Evolutionary conservation across 2,797 vertebrate species (phyloP).

Genomic region (Onychomys arenicola): DNA sequence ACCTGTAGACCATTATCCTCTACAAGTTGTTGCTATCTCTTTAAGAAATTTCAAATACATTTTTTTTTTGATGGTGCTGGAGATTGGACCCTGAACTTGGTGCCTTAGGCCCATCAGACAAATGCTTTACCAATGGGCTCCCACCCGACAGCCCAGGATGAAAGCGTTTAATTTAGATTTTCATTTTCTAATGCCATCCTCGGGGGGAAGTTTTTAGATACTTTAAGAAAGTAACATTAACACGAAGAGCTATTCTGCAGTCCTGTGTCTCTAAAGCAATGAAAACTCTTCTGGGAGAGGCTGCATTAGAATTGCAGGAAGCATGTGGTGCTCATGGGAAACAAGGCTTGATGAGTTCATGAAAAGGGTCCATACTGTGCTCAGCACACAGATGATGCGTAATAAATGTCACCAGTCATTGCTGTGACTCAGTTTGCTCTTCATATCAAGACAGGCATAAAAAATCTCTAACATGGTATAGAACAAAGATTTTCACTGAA

Average conservation of each 20-base stretch:
- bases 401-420: not conserved
- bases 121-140: not conserved
- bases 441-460: not conserved
- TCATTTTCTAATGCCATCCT: not conserved
- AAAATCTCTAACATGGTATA: not conserved
- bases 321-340: not conserved
- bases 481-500: not conserved
- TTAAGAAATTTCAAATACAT: not conserved
- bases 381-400: not conserved
- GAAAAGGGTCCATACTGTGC: not conserved
- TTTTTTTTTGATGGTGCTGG: not conserved
- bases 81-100: not conserved
- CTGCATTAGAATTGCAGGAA: not conserved
- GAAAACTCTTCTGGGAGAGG: not conserved
- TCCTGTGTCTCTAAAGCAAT: not conserved
- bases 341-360: not conserved
- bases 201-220: not conserved
- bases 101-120: not conserved
- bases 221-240: conserved; percentile 39
- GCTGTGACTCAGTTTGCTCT: not conserved
- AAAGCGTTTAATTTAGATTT: conserved; percentile 48
- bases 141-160: not conserved
- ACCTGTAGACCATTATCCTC: not conserved
- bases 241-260: not conserved
- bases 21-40: not conserved